Evolutionary conservation across 2,797 vertebrate species (phyloP).

Genomic region (Tapera naevia): DNA sequence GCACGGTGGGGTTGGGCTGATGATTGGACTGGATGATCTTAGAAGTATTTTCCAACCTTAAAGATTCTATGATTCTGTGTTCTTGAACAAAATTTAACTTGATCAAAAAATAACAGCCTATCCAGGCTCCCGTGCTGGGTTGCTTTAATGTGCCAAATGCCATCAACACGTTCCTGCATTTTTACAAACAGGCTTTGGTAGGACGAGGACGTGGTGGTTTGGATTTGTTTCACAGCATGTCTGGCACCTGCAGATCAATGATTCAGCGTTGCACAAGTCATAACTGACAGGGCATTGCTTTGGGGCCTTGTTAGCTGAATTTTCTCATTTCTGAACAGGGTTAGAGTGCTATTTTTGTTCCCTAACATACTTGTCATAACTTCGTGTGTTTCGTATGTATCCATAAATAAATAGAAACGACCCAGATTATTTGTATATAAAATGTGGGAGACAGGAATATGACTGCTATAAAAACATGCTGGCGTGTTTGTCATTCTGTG

Average conservation of each 20-base stretch:
- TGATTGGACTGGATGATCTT: no score
- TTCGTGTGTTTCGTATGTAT: background rate
- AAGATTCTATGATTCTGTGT: no score
- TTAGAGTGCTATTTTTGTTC: background rate
- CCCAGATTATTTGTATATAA: background rate
- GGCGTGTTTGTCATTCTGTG: background rate
- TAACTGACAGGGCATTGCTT: background rate
- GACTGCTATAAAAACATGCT: background rate
- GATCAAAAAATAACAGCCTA: background rate
- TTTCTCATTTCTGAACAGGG: background rate
- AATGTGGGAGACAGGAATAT: background rate
- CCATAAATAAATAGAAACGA: background rate
- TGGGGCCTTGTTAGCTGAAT: background rate
- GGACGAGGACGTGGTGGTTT: background rate
- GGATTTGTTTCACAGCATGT: background rate
- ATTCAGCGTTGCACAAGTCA: background rate
- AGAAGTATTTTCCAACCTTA: no score
- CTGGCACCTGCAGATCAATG: background rate
- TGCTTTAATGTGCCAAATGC: background rate
- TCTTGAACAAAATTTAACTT: background rate
- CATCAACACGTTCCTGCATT: background rate
- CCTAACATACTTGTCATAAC: background rate
- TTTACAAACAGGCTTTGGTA: background rate
- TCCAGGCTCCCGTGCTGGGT: background rate
- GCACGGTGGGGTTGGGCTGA: no score